phyloP scores from a whole-genome alignment of 92 coral and sea anemone genomes.

The Umimayanthus kanabou region DNA sequence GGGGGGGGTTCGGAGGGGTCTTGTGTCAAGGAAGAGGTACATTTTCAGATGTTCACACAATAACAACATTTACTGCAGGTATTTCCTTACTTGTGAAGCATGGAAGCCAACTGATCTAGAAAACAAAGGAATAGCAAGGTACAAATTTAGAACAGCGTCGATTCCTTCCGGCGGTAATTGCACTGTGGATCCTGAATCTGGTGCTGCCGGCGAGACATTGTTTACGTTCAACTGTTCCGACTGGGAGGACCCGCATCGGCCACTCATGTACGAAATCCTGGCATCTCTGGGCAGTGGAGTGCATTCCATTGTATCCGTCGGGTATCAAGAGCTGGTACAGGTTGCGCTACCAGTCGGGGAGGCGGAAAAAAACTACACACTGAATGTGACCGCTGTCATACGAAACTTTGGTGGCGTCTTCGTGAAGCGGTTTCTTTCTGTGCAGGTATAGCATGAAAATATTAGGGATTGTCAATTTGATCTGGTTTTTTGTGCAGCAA shows the following conservation, averaged over 20 bases:
- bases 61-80: conserved; percentile 7
- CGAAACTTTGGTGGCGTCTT: background rate
- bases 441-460: background rate
- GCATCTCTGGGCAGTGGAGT: background rate
- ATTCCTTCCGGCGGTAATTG: conserved; percentile 17
- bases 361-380: background rate
- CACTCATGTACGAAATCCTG: conserved; percentile 16
- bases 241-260: conserved; percentile 16
- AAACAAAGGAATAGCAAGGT: background rate
- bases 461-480: too few relatives aligned
- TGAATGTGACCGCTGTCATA: conserved; percentile 9
- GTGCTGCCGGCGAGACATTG: background rate
- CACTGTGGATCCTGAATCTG: background rate
- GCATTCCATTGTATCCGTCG: background rate
- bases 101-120: background rate
- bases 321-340: background rate
- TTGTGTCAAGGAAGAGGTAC: too few relatives aligned
- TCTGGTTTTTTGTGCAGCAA: too few relatives aligned
- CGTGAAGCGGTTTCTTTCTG: background rate
- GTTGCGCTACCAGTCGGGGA: background rate
- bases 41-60: too few relatives aligned
- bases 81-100: background rate
- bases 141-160: conserved; percentile 8
- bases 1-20: too few relatives aligned
- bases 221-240: background rate